These are phyloP conservation scores for Cremastinae sp. DNA, from an alignment of 2,888 invertebrate species.

Conservation along the genomic window DNA sequence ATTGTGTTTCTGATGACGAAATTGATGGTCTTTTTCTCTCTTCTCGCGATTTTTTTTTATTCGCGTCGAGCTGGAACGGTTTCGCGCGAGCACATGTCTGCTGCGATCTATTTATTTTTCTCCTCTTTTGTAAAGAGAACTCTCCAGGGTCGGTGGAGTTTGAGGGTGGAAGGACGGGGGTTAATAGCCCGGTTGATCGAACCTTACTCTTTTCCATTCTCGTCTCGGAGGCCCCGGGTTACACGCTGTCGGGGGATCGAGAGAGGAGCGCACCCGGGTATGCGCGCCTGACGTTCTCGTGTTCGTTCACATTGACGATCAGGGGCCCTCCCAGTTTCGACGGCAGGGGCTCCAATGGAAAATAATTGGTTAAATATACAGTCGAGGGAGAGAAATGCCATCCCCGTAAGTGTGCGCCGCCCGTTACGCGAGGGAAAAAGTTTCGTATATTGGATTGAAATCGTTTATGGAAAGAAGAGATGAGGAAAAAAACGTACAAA, in stretches of 20 bases:
- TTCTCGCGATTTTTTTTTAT: background rate
- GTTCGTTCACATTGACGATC: background rate
- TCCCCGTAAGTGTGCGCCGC: no score
- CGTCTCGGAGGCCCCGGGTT: constrained; percentile 36
- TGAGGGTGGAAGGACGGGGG: constrained; percentile 18
- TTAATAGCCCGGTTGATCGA: constrained; percentile 61
- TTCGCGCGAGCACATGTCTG: constrained; percentile 16
- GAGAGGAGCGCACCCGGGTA: constrained; percentile 2
- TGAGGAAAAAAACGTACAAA: background rate
- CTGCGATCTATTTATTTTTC: constrained; percentile 5
- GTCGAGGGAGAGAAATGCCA: constrained; percentile 39
- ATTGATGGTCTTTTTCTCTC: background rate
- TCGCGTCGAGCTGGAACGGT: background rate
- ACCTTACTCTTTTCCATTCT: constrained; percentile 59
- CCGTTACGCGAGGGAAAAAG: constrained; percentile 26
- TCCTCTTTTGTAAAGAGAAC: constrained; percentile 40
- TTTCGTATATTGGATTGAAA: constrained; percentile 13
- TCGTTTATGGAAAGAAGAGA: background rate
- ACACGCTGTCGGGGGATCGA: background rate
- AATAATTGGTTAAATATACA: constrained; percentile 62
- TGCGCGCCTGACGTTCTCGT: constrained; percentile 26
- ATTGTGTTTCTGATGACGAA: background rate
- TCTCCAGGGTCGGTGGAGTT: constrained; percentile 35
- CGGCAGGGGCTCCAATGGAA: constrained; percentile 50
- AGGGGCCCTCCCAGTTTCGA: constrained; percentile 36